phyloP scores from a whole-genome alignment of 23 tunicate species.

The Clavelina lepadiformis region DNA sequence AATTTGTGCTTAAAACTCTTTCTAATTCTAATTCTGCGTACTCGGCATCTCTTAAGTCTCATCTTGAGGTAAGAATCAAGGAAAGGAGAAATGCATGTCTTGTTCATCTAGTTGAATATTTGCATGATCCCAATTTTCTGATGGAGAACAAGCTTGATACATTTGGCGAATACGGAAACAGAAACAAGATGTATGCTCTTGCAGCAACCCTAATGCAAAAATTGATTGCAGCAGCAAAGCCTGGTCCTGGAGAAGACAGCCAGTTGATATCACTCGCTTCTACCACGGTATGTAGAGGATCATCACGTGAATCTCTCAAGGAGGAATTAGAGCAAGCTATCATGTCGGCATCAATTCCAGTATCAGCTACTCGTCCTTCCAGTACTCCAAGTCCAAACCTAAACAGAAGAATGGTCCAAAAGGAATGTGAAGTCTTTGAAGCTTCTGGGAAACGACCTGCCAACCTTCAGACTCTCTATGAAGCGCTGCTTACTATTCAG shows the following conservation, averaged over 20 bases:
- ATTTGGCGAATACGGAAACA: conserved; percentile 48
- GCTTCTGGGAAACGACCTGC: conserved; percentile 50
- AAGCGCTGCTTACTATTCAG: conserved; percentile 51
- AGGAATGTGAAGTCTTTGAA: conserved; percentile 43
- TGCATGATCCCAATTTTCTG: conserved; percentile 35
- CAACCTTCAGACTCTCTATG: conserved; percentile 38
- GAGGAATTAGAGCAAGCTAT: conserved; percentile 42
- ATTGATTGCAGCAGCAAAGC: conserved; percentile 30
- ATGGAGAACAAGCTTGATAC: conserved; percentile 32
- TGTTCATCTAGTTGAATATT: conserved; percentile 31
- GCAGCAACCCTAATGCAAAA: conserved; percentile 46
- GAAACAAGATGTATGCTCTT: conserved; percentile 37
- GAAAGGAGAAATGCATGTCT: conserved; percentile 37
- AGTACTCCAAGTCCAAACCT: conserved; percentile 31
- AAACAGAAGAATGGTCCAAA: conserved; percentile 41
- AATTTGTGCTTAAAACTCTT: conserved; percentile 32
- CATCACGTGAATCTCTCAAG: conserved; percentile 29
- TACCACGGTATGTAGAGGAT: conserved; percentile 20
- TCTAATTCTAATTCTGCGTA: conserved; percentile 31
- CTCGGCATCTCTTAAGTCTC: conserved; percentile 31
- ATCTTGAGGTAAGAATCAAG: conserved; percentile 39
- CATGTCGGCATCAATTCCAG: conserved; percentile 44
- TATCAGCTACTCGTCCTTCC: conserved; percentile 36
- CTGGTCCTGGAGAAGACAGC: conserved; percentile 26
- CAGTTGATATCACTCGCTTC: conserved; percentile 38